Conservation (phyloP, 23 tunicate species). For the Trididemnum miniatum region DNA sequence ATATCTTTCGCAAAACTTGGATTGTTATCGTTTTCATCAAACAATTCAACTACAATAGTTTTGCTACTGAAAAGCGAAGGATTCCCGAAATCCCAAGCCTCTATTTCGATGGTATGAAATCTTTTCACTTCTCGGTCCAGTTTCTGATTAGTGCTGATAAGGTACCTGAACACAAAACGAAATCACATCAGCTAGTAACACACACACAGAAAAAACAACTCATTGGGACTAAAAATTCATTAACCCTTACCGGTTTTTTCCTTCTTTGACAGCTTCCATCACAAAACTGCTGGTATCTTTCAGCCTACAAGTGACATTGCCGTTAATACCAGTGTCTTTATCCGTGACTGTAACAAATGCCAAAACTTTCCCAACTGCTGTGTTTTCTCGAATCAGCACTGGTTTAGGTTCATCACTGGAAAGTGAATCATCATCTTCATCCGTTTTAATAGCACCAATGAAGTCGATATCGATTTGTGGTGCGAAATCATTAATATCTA, state of each 20-base stretch:
- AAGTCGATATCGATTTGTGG: conserved; percentile 76
- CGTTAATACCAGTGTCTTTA: conserved; percentile 64
- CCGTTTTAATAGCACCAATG: conserved; percentile 30
- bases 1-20: conserved; percentile 47
- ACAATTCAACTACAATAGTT: conserved; percentile 48
- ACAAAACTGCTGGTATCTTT: conserved; percentile 39
- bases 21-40: conserved; percentile 77
- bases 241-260: conserved; percentile 39
- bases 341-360: conserved; percentile 93
- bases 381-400: conserved; percentile 60
- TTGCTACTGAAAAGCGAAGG: conserved; percentile 59
- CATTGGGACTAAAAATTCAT: no score
- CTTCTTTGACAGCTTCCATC: conserved; percentile 21
- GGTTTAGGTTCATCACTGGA: neutral
- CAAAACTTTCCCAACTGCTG: conserved; percentile 45
- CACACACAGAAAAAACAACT: neutral
- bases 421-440: neutral
- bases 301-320: conserved; percentile 52
- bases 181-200: no score
- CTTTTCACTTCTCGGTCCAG: conserved; percentile 75
- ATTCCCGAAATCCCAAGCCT: conserved; percentile 67
- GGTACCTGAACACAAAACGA: conserved; percentile 45
- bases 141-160: conserved; percentile 39
- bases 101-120: conserved; percentile 39
- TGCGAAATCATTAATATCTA: conserved; percentile 74